Evolutionary conservation across 53 echinoderm and acorn worm genomes (phyloP).

Genomic region (Holothuria leucospilota): DNA sequence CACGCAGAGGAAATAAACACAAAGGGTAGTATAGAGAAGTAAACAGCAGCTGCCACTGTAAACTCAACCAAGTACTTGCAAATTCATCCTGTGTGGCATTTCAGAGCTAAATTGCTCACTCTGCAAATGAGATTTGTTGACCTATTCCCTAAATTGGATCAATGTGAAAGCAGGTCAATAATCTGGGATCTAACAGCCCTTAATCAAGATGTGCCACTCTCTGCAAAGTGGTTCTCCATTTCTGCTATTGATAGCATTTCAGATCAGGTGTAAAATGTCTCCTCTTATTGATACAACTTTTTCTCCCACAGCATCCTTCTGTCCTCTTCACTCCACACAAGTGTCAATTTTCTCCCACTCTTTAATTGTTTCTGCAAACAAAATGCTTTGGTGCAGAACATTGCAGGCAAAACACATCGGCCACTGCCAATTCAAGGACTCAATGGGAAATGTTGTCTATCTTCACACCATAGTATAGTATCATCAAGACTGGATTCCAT

Average conservation of each 20-base stretch:
- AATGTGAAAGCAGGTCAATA: constrained; percentile 34
- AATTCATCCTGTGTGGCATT: not conserved
- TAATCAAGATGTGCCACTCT: constrained; percentile 28
- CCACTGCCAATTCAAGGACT: too few species aligned
- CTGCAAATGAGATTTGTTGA: constrained; percentile 36
- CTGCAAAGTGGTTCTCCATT: constrained; percentile 22
- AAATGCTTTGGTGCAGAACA: not conserved
- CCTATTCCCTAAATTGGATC: constrained; percentile 42
- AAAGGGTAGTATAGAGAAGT: too few species aligned
- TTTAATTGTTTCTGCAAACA: constrained; percentile 37
- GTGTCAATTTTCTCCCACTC: constrained; percentile 33
- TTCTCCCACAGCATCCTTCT: not conserved
- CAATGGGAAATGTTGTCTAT: too few species aligned
- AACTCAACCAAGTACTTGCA: not conserved
- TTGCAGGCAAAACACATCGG: too few species aligned
- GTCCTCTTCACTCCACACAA: constrained; percentile 32
- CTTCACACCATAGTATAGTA: too few species aligned
- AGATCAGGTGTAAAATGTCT: constrained; percentile 17
- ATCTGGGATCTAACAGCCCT: constrained; percentile 17
- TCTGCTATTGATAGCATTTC: not conserved
- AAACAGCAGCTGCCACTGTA: too few species aligned
- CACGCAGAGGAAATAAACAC: too few species aligned
- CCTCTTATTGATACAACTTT: constrained; percentile 4
- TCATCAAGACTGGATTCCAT: too few species aligned
- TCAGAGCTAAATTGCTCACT: constrained; percentile 22